Evolutionary conservation across 2,113 vertebrate genomes (phyloP).

Genomic region (Chamaea fasciata): DNA sequence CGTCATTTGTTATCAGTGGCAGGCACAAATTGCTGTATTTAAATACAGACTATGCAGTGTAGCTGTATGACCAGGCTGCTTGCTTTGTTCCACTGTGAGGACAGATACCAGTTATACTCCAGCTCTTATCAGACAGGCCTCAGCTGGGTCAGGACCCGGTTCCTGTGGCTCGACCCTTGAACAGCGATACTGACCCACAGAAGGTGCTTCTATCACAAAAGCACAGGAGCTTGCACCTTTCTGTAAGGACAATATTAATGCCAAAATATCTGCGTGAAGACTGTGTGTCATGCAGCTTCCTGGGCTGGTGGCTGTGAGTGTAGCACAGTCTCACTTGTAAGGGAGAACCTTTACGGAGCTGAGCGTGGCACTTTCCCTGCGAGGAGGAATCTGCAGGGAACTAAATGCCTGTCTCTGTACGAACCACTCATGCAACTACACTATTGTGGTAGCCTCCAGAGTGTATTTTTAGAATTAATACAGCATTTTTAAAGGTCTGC

Average conservation of each 20-base stretch:
- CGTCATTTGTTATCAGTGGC: background rate
- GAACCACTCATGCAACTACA: background rate
- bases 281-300: background rate
- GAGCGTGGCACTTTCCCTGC: background rate
- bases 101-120: background rate
- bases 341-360: background rate
- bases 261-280: background rate
- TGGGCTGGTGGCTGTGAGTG: background rate
- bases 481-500: background rate
- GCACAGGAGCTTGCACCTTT: background rate
- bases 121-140: background rate
- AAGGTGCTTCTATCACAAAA: background rate
- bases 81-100: background rate
- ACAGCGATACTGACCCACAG: background rate
- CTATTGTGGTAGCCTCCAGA: background rate
- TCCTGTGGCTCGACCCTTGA: background rate
- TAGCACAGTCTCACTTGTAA: background rate
- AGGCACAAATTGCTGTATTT: background rate
- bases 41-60: background rate
- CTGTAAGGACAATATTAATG: background rate
- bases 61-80: background rate
- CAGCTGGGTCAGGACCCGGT: background rate
- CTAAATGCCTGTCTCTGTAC: background rate
- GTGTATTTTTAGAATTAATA: constrained; percentile 21
- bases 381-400: background rate